These are phyloP conservation scores for Brenthis ino DNA, from an alignment of 2,888 invertebrate species.

Conservation along the genomic window DNA sequence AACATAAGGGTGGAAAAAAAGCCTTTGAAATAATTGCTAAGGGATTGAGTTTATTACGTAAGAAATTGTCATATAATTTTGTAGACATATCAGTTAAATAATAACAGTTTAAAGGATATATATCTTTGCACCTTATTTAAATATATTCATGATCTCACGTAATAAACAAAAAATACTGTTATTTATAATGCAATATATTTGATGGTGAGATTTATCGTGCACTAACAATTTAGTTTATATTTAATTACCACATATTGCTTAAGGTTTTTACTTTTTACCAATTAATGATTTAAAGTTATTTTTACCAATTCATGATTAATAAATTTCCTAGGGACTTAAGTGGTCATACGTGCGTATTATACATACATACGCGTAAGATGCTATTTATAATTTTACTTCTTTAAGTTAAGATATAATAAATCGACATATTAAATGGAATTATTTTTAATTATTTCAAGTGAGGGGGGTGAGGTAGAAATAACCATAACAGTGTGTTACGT, in stretches of 20 bases:
- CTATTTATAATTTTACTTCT: too few species aligned
- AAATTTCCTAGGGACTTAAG: too few species aligned
- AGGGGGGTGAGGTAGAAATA: too few species aligned
- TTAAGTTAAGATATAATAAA: too few species aligned
- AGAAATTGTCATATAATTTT: neutral
- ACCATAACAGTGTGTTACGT: too few species aligned
- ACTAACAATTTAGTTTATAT: neutral
- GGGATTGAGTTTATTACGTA: neutral
- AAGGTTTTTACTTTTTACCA: neutral
- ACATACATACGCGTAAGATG: too few species aligned
- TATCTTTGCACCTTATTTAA: neutral
- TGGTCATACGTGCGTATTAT: too few species aligned
- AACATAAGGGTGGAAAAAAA: slow-evolving; percentile 50
- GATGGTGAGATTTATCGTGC: neutral
- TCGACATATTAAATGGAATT: too few species aligned
- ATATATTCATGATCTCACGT: slow-evolving; percentile 1
- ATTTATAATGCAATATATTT: neutral
- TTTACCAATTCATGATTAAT: neutral
- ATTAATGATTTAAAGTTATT: neutral
- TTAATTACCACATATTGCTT: slow-evolving; percentile 1
- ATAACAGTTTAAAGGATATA: too few species aligned
- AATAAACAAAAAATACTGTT: neutral
- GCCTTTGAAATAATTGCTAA: slow-evolving; percentile 23
- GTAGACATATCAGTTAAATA: neutral
- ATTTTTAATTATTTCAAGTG: too few species aligned